Percentiles rank a stretch among this genome's conserved stretches.
phyloP scores from a whole-genome alignment of 2,888 invertebrate genomes.

The Tipula vernalis region DNA sequence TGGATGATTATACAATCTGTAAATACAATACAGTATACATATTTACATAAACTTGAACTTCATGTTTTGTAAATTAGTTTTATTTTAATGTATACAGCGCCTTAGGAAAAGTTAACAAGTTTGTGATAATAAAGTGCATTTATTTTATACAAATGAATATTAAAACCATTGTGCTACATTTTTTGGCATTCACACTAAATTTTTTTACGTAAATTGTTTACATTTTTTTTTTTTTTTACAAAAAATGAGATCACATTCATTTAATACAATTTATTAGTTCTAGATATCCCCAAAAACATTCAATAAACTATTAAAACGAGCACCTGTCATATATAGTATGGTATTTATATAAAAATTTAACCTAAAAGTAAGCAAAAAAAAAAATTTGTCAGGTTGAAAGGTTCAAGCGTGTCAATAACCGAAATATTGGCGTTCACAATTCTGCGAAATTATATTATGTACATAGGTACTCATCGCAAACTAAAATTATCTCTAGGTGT shows the following conservation, averaged over 20 bases:
- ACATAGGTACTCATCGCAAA: neutral
- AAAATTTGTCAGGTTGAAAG: too few relatives aligned
- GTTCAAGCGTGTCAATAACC: too few relatives aligned
- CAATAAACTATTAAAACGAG: neutral
- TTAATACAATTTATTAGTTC: neutral
- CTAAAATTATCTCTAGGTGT: neutral
- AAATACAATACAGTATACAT: too few relatives aligned
- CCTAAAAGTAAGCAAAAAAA: neutral
- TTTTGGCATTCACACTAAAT: neutral
- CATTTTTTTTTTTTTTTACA: neutral
- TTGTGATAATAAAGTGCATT: neutral
- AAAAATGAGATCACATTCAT: neutral
- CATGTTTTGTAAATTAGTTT: neutral
- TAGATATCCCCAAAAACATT: neutral
- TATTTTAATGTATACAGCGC: neutral
- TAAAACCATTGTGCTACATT: neutral
- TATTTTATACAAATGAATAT: neutral
- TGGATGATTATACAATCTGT: too few relatives aligned
- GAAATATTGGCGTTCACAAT: too few relatives aligned
- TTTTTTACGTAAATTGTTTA: neutral
- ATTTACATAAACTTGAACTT: neutral
- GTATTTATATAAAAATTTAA: neutral
- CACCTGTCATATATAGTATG: neutral
- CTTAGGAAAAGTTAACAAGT: neutral
- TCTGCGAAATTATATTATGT: too few relatives aligned